phyloP scores from a whole-genome alignment of 2,888 invertebrate genomes.

The Drosophila helvetica region DNA sequence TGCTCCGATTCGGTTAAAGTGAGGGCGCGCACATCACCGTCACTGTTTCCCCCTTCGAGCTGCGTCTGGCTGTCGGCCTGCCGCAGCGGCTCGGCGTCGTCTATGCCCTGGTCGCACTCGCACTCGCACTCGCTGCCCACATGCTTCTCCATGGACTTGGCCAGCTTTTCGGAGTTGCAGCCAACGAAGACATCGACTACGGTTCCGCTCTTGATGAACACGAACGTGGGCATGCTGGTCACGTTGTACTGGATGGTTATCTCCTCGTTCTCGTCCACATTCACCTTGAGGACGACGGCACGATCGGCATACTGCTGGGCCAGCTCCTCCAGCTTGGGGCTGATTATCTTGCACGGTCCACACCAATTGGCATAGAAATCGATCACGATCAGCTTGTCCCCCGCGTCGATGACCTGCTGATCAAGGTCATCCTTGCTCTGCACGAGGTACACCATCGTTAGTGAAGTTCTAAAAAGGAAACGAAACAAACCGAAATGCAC shows the following conservation, averaged over 20 bases:
- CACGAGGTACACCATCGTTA: conserved; percentile 81
- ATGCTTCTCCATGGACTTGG: conserved; percentile 86
- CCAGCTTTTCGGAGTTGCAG: conserved; percentile 90
- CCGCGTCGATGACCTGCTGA: conserved; percentile 88
- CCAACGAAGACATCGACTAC: conserved; percentile 91
- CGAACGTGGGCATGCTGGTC: conserved; percentile 94
- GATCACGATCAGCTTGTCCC: conserved; percentile 91
- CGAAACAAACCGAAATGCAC: not conserved
- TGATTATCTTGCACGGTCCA: conserved; percentile 95
- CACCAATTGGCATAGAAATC: conserved; percentile 97
- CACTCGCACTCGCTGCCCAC: conserved; percentile 61
- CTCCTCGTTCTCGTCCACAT: conserved; percentile 94
- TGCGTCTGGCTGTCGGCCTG: no score
- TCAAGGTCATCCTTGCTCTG: conserved; percentile 86
- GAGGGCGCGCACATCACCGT: not conserved
- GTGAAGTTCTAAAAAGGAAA: not conserved
- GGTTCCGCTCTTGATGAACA: conserved; percentile 90
- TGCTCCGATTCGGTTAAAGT: not conserved
- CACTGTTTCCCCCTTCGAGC: conserved; percentile 15
- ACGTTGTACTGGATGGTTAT: conserved; percentile 91
- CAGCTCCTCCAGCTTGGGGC: conserved; percentile 90
- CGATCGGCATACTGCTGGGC: conserved; percentile 86
- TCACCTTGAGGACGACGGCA: conserved; percentile 85
- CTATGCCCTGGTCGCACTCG: not conserved
- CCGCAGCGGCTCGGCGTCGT: not conserved